Percentiles rank a stretch among this genome's conserved stretches.
Evolutionary conservation across 2,888 invertebrate genomes (phyloP).

Genomic region (Flabesymbios commensalis): DNA sequence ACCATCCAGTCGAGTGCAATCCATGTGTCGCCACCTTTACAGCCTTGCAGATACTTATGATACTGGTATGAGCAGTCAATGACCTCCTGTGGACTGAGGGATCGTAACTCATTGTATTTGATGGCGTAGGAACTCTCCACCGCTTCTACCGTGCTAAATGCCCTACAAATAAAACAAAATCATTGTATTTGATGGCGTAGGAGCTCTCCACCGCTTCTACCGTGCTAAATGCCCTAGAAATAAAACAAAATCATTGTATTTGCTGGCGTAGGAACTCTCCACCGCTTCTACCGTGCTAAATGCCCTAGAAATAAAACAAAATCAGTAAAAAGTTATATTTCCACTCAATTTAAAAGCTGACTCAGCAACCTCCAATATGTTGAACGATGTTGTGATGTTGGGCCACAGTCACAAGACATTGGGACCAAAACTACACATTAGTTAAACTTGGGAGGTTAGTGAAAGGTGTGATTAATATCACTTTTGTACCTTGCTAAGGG

Average conservation of each 20-base stretch:
- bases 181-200: not conserved
- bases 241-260: not conserved
- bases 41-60: not conserved
- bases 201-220: not conserved
- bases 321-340: too few species aligned
- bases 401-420: too few species aligned
- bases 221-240: slow-evolving; percentile 3
- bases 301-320: slow-evolving; percentile 1
- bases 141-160: not conserved
- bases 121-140: not conserved
- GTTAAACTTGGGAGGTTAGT: too few species aligned
- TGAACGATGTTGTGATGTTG: too few species aligned
- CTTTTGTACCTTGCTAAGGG: too few species aligned
- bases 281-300: not conserved
- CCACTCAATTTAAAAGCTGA: too few species aligned
- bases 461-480: too few species aligned
- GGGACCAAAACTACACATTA: too few species aligned
- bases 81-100: not conserved
- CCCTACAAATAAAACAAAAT: slow-evolving; percentile 3
- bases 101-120: not conserved
- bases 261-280: not conserved
- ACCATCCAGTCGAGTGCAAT: not conserved
- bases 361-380: too few species aligned
- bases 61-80: not conserved
- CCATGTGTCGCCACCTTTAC: not conserved